Base-by-base conservation (phyloP, 2,113 vertebrate genomes). In the Pseudois nayaur region DNA sequence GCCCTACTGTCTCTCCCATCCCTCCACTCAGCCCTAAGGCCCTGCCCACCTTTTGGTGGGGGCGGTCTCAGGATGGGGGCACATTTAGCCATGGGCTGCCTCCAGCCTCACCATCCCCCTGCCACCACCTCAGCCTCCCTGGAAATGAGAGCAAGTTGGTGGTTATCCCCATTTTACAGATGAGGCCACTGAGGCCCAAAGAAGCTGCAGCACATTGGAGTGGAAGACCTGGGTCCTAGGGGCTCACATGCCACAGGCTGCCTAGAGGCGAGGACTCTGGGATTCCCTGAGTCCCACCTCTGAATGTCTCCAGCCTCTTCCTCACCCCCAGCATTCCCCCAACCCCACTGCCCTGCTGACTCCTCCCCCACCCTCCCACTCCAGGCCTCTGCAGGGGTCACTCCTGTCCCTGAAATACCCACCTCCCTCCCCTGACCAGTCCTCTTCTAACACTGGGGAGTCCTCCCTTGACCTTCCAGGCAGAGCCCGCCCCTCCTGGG, bases 401-500 rank as follows among this genome's bases (percentile, higher is more conserved):
- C 57, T 14, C 21, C n/a, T 21, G 48, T 1, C 11, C 59, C 45
- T 17, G 48, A 8, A 54, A 50, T 31, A 3, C 31, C 15, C 6
- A 29, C 8, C 27, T 48, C 27, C 2, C 6, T 62, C n/a, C 62
- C 52, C 50, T 55, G 91, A 19, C 19, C 12, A 5, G 11, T 1
- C 19, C 21, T 76, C 43, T 36, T 36, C 29, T 31, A 29, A 10
- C 4, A 3, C 62, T 60, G 25, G 23, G 40, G 57, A 64, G 2
- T 0, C 27, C 19, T 57, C 27, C 6, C 8, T 48, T 50, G 21
- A 29, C 45, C 67, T 74, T n/a, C 55, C 43, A 13, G 36, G 36
- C 17, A 0, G 55, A 0, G 1, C 11, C 27, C 2, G 0, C 4
- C 19, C 45, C 36, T 45, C 6, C 7, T 19, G n/a, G 25, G 48